phyloP scores from a whole-genome alignment of 2,113 vertebrate genomes.

The Nicator chloris region DNA sequence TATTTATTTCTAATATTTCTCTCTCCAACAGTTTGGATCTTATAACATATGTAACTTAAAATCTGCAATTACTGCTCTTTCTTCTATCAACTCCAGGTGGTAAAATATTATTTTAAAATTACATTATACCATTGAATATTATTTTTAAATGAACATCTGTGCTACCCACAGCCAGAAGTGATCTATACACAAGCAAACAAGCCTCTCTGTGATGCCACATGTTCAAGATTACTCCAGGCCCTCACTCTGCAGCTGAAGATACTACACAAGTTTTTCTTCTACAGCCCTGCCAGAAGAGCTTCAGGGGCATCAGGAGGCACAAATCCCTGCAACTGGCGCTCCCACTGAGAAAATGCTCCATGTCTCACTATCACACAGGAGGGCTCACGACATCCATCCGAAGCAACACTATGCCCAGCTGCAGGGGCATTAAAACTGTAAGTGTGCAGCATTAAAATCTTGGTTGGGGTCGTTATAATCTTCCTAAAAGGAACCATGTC shows the following conservation, averaged over 20 bases:
- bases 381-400: not conserved
- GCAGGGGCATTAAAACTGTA: not conserved
- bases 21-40: not conserved
- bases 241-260: not conserved
- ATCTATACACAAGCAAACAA: not conserved
- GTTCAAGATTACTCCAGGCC: not conserved
- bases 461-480: not conserved
- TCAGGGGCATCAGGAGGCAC: not conserved
- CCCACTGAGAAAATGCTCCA: not conserved
- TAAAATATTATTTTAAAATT: not conserved
- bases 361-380: not conserved
- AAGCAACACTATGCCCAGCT: not conserved
- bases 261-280: not conserved
- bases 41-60: not conserved
- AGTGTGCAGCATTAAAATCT: not conserved
- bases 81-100: not conserved
- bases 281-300: not conserved
- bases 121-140: not conserved
- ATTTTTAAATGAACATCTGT: not conserved
- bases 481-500: not conserved
- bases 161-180: not conserved
- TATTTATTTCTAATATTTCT: not conserved
- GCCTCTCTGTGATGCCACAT: not conserved
- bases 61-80: not conserved
- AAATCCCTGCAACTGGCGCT: slow-evolving; percentile 1